These are phyloP conservation scores for Pelobates cultripes DNA, from an alignment of 2,797 vertebrate species.

Conservation along the genomic window DNA sequence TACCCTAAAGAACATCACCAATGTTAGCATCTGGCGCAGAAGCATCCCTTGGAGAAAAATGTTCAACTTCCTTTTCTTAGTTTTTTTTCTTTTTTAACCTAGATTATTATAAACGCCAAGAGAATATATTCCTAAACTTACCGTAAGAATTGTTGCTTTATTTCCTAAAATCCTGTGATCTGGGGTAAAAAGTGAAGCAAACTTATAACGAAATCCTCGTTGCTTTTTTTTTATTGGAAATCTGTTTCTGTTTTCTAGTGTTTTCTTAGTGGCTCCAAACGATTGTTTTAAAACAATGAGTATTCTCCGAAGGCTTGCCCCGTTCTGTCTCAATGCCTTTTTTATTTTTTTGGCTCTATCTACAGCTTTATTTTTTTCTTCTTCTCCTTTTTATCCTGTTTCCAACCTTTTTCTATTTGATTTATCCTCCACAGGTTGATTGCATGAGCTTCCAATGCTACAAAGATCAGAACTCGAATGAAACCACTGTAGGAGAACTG, in stretches of 20 bases:
- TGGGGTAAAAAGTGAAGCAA: background rate
- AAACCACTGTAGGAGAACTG: background rate
- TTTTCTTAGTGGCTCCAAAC: background rate
- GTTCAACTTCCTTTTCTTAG: background rate
- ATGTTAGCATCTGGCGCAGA: background rate
- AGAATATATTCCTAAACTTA: background rate
- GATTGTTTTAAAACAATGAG: background rate
- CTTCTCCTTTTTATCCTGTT: background rate
- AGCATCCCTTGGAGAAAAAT: background rate
- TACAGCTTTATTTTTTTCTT: background rate
- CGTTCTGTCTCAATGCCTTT: background rate
- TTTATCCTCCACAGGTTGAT: background rate
- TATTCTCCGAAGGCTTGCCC: background rate
- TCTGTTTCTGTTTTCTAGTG: background rate
- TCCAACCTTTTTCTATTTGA: background rate
- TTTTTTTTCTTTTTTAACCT: background rate
- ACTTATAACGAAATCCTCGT: background rate
- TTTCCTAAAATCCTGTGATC: background rate
- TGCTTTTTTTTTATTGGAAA: conserved; percentile 4
- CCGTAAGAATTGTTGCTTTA: background rate
- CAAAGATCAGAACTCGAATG: background rate
- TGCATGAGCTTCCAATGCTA: background rate
- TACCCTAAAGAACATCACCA: too few species aligned
- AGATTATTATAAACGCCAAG: background rate
- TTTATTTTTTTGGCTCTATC: background rate